Conservation (phyloP, 2,797 vertebrate species). For the Pseudopleuronectes americanus region DNA sequence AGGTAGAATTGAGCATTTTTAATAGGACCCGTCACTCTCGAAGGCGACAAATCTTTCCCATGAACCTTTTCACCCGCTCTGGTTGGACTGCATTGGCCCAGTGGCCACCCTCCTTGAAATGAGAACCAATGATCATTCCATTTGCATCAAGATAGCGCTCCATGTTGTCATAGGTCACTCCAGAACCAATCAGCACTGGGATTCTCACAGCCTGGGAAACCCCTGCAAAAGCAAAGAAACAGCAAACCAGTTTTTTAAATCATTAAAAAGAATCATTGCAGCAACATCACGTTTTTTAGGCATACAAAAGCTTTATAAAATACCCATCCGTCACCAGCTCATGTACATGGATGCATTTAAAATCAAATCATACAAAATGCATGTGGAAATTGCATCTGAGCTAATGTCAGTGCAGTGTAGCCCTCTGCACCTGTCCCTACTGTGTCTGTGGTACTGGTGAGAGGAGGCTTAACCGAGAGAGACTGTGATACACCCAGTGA, state of each 20-base stretch:
- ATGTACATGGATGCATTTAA: not conserved
- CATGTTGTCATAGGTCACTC: slow-evolving; percentile 87
- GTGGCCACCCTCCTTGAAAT: slow-evolving; percentile 88
- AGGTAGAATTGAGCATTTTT: no score
- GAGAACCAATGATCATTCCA: slow-evolving; percentile 88
- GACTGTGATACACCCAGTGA: slow-evolving; percentile 8
- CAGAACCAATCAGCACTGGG: slow-evolving; percentile 90
- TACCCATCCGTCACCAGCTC: not conserved
- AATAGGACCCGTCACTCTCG: slow-evolving; percentile 63
- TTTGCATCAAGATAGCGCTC: slow-evolving; percentile 83
- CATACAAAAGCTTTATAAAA: not conserved
- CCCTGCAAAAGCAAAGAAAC: slow-evolving; percentile 71
- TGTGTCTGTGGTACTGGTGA: not conserved
- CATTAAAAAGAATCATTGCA: not conserved
- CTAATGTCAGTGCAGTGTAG: not conserved
- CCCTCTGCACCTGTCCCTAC: not conserved
- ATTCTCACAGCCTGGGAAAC: slow-evolving; percentile 84
- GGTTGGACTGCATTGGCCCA: slow-evolving; percentile 86
- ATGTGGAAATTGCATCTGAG: not conserved
- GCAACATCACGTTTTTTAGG: not conserved
- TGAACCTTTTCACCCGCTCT: slow-evolving; percentile 84
- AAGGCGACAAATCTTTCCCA: slow-evolving; percentile 82
- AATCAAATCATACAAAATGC: not conserved
- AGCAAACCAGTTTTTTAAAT: not conserved
- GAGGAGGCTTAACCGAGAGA: not conserved